Evolutionary conservation across 1,140 invertebrate species (phyloP).

Genomic region (Idris sp.): DNA sequence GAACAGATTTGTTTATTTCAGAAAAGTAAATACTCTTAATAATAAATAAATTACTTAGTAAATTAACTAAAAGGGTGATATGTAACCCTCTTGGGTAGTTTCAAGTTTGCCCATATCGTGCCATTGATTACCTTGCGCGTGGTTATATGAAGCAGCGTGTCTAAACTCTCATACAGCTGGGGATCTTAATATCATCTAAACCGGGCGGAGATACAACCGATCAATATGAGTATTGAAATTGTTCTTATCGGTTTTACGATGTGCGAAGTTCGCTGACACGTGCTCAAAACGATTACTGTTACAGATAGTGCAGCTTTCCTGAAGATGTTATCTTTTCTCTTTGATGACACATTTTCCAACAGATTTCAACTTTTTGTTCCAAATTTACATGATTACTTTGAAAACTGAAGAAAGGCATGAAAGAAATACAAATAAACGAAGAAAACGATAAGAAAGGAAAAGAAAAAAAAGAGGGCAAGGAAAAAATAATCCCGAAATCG

Average conservation of each 20-base stretch:
- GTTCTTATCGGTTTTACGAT: slow-evolving; percentile 36
- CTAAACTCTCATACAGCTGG: slow-evolving; percentile 2
- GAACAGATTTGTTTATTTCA: no score
- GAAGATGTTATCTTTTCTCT: background rate
- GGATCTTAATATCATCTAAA: slow-evolving; percentile 18
- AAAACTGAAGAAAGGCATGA: slow-evolving; percentile 2
- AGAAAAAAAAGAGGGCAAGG: background rate
- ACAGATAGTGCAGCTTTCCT: slow-evolving; percentile 7
- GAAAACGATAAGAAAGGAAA: no score
- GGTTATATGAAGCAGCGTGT: background rate
- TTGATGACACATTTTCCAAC: background rate
- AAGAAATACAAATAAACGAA: no score
- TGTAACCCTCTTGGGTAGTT: no score
- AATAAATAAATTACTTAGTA: no score
- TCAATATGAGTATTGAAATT: slow-evolving; percentile 44
- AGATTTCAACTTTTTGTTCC: background rate
- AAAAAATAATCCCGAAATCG: slow-evolving; percentile 1
- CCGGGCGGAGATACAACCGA: slow-evolving; percentile 18
- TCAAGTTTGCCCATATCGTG: no score
- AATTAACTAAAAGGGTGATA: no score
- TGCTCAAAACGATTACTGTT: slow-evolving; percentile 12
- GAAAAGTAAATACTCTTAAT: no score
- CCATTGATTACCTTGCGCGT: background rate
- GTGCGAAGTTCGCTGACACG: slow-evolving; percentile 29
- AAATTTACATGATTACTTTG: slow-evolving; percentile 3